Conservation (phyloP, 92 coral and sea anemone species). For the Chrysogorgia sp. region DNA sequence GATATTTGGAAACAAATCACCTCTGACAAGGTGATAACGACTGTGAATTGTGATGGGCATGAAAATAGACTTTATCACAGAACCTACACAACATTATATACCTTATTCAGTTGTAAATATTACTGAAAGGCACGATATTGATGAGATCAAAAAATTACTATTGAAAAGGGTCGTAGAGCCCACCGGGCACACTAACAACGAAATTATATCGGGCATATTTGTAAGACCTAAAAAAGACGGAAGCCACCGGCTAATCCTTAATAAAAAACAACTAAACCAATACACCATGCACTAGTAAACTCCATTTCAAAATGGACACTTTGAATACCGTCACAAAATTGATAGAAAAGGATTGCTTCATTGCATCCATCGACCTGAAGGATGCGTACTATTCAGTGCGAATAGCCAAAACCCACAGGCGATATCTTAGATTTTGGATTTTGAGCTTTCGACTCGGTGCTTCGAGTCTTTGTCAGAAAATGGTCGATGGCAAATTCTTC, state of each 20-base stretch:
- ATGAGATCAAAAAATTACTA: neutral
- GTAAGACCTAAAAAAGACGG: constrained; percentile 7
- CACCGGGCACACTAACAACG: neutral
- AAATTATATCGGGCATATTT: neutral
- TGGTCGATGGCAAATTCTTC: too few relatives aligned
- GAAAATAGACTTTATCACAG: neutral
- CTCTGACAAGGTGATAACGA: constrained; percentile 7
- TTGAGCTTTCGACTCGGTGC: too few relatives aligned
- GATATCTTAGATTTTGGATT: constrained; percentile 40
- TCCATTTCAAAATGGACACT: constrained; percentile 19
- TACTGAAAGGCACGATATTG: neutral
- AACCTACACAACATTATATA: neutral
- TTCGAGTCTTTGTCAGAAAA: too few relatives aligned
- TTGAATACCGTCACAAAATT: neutral
- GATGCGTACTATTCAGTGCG: constrained; percentile 53
- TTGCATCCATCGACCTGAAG: constrained; percentile 50
- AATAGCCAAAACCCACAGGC: constrained; percentile 38
- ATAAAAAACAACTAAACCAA: neutral
- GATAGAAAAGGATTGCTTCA: constrained; percentile 9
- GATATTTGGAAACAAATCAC: constrained; percentile 2
- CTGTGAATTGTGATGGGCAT: neutral
- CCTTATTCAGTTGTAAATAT: neutral
- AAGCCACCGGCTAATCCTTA: neutral
- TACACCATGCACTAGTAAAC: neutral
- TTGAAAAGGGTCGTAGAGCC: neutral